phyloP scores from a whole-genome alignment of 35 echinoderm and acorn worm genomes.

The Lytechinus variegatus region DNA sequence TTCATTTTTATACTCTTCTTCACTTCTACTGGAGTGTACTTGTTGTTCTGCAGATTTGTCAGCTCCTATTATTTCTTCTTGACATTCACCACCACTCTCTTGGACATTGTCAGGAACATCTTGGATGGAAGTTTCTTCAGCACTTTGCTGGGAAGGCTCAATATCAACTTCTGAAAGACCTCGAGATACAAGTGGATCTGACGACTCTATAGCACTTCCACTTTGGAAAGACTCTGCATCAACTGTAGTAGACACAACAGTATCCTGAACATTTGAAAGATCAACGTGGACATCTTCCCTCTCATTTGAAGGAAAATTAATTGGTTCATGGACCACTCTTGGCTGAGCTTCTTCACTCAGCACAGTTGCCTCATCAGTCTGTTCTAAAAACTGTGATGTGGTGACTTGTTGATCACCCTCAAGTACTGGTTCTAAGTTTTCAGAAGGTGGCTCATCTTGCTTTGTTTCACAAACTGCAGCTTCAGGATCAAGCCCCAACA shows the following conservation, averaged over 20 bases:
- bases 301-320: background rate
- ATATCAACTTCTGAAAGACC: background rate
- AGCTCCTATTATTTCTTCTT: background rate
- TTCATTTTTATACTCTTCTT: background rate
- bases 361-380: too few species aligned
- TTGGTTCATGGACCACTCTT: too few species aligned
- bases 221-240: conserved; percentile 1
- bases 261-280: background rate
- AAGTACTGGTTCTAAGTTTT: conserved; percentile 13
- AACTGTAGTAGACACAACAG: background rate
- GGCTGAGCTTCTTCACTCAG: too few species aligned
- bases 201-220: background rate
- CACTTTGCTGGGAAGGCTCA: background rate
- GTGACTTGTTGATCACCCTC: background rate
- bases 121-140: background rate
- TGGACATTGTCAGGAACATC: background rate
- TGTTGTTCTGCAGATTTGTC: background rate
- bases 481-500: background rate
- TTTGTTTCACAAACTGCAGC: background rate
- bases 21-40: background rate
- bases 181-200: background rate
- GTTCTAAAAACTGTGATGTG: background rate
- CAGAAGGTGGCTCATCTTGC: background rate
- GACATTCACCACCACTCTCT: background rate
- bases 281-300: background rate